Evolutionary conservation across 2,888 invertebrate genomes (phyloP).

Genomic region (Hirudinaria manillensis): DNA sequence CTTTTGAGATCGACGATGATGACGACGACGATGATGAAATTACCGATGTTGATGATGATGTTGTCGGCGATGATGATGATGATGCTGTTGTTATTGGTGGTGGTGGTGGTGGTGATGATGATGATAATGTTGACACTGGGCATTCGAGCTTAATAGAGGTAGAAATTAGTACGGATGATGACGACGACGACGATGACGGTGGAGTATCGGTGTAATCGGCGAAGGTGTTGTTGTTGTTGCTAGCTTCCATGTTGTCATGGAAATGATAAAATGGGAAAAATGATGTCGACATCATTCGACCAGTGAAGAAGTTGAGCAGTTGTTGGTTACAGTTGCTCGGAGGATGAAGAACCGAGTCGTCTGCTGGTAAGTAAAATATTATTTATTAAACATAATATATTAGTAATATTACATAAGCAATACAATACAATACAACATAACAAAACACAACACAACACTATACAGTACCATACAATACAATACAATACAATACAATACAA

Average conservation of each 20-base stretch:
- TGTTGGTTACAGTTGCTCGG: no score
- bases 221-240: conserved; percentile 1
- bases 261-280: conserved; percentile 10
- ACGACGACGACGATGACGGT: conserved; percentile 7
- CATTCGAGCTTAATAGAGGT: background rate
- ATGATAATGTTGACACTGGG: background rate
- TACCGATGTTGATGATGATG: conserved; percentile 4
- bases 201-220: background rate
- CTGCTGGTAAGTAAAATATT: no score
- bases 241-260: background rate
- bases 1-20: conserved; percentile 5
- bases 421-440: no score
- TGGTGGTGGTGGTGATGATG: conserved; percentile 8
- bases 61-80: conserved; percentile 11
- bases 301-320: no score
- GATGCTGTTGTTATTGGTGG: background rate
- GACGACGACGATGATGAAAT: background rate
- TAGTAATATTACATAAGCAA: no score
- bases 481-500: no score
- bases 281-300: background rate
- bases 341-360: no score
- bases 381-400: no score
- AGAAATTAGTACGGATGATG: background rate
- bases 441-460: no score
- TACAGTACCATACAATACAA: no score